phyloP scores from a whole-genome alignment of 2,113 vertebrate species.

The Leuciscus idus region DNA sequence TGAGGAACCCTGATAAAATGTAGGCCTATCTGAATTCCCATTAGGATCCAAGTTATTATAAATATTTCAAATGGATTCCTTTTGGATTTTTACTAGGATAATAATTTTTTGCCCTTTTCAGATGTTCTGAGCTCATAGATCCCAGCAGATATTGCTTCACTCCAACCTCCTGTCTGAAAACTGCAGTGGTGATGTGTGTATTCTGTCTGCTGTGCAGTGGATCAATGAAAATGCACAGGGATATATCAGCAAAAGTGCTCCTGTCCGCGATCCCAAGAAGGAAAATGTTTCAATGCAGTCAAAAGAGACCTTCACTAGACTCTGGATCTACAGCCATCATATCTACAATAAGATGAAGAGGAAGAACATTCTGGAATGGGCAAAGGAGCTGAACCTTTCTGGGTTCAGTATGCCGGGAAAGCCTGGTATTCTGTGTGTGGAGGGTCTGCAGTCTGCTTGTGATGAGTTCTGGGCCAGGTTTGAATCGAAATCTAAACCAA shows the following conservation, averaged over 20 bases:
- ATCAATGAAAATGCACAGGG: no score
- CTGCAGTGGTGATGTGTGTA: no score
- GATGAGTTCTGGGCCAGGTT: slow-evolving; percentile 98
- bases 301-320: slow-evolving; percentile 77
- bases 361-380: slow-evolving; percentile 93
- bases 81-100: not conserved
- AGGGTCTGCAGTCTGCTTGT: slow-evolving; percentile 84
- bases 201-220: slow-evolving; percentile 88
- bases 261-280: no score
- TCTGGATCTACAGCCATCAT: slow-evolving; percentile 99
- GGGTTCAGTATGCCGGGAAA: slow-evolving; percentile 99
- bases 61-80: not conserved
- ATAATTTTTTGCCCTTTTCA: no score
- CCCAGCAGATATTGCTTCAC: no score
- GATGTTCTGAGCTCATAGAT: no score
- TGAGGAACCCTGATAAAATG: not conserved
- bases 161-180: no score
- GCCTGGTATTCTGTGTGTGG: slow-evolving; percentile 93
- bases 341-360: slow-evolving; percentile 96
- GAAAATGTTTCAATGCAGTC: slow-evolving; percentile 1
- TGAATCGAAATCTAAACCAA: not conserved
- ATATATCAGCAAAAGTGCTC: no score
- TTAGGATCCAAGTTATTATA: not conserved
- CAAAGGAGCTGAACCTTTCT: slow-evolving; percentile 87
- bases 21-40: not conserved